These are phyloP conservation scores for Bombyx mori DNA, from an alignment of 1,140 invertebrate genomes.

Conservation along the genomic window ASM3026992v2 NC_085125.1:13999501-14000000, in stretches of 20 bases:
- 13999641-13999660: background rate
- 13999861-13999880: constrained; percentile 60
- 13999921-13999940: constrained; percentile 54
- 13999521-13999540: constrained; percentile 63
- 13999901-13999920: constrained; percentile 16
- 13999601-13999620: constrained; percentile 28
- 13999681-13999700: constrained; percentile 21
- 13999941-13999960: constrained; percentile 33
- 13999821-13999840: constrained; percentile 68
- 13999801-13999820: constrained; percentile 49
- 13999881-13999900: constrained; percentile 22
- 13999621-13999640: background rate
- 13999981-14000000: constrained; percentile 1
- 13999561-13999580: constrained; percentile 69
- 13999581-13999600: constrained; percentile 36
- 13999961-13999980: constrained; percentile 8
- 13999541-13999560: constrained; percentile 66
- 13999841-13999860: constrained; percentile 58
- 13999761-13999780: constrained; percentile 64
- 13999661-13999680: constrained; percentile 19
- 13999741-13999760: constrained; percentile 54
- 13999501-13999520: constrained; percentile 45
- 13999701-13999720: constrained; percentile 43
- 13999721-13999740: constrained; percentile 30
- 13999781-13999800: constrained; percentile 54